These are phyloP conservation scores for Octonoba sinensis DNA, from an alignment of 2,888 invertebrate species.

Conservation along the genomic window DNA sequence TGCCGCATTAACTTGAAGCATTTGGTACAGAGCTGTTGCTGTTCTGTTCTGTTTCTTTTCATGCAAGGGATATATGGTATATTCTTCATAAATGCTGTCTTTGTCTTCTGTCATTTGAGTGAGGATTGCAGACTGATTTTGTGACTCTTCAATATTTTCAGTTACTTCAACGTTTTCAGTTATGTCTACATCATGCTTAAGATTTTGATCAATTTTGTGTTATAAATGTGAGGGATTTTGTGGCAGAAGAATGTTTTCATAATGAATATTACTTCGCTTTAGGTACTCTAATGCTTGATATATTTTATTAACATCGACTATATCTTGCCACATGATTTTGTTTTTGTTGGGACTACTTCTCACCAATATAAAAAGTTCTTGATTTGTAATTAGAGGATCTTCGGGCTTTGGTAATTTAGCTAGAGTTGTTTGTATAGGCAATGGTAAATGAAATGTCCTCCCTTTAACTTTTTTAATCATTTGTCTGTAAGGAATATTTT, in stretches of 20 bases:
- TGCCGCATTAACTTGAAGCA: slow-evolving; percentile 5
- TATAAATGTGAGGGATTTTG: neutral
- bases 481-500: neutral
- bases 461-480: slow-evolving; percentile 21
- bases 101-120: slow-evolving; percentile 9
- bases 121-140: neutral
- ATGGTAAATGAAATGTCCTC: slow-evolving; percentile 12
- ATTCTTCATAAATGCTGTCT: neutral
- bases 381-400: slow-evolving; percentile 10
- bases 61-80: neutral
- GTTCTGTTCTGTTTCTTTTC: neutral
- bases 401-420: neutral
- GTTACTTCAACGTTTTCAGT: too few relatives aligned
- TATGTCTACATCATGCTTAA: too few relatives aligned
- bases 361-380: slow-evolving; percentile 3
- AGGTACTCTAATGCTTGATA: slow-evolving; percentile 1
- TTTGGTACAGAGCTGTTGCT: neutral
- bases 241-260: slow-evolving; percentile 4
- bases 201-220: neutral
- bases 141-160: too few relatives aligned
- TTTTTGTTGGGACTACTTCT: slow-evolving; percentile 3
- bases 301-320: slow-evolving; percentile 13
- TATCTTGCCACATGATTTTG: slow-evolving; percentile 7
- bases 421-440: slow-evolving; percentile 9
- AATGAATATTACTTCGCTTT: neutral